phyloP scores from a whole-genome alignment of 2,888 invertebrate genomes.

The Melanophora roralis region DNA sequence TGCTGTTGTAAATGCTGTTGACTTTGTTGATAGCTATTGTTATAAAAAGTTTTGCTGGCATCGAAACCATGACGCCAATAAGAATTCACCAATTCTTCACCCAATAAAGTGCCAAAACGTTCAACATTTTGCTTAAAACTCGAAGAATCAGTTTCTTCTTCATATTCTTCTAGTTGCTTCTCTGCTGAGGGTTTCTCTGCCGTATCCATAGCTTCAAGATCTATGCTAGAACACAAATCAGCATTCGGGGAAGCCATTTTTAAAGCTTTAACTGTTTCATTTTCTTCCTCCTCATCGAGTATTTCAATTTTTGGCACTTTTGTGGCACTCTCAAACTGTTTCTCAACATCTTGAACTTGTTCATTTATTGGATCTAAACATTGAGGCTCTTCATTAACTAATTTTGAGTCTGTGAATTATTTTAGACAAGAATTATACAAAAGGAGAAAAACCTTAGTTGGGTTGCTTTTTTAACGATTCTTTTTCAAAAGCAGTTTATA shows the following conservation, averaged over 20 bases:
- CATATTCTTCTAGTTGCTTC: conserved; percentile 30
- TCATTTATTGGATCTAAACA: conserved; percentile 26
- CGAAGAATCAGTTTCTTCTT: conserved; percentile 16
- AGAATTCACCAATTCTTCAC: conserved; percentile 87
- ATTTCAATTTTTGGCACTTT: conserved; percentile 67
- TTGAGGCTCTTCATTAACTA: conserved; percentile 38
- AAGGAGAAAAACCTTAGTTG: conserved; percentile 41
- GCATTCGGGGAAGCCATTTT: too few species aligned
- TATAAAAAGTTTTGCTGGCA: conserved; percentile 77
- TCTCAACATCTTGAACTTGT: conserved; percentile 15
- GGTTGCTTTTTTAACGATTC: conserved; percentile 15
- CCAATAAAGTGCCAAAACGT: conserved; percentile 85
- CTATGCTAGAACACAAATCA: conserved; percentile 40
- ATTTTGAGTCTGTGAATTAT: conserved; percentile 49
- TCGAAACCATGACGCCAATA: conserved; percentile 86
- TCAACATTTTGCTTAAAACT: conserved; percentile 79
- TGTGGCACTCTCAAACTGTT: conserved; percentile 17
- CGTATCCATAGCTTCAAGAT: conserved; percentile 58
- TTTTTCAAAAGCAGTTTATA: conserved; percentile 20
- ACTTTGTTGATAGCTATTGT: conserved; percentile 70
- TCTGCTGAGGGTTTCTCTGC: conserved; percentile 12
- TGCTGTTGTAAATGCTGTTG: conserved; percentile 69
- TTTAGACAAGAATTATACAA: conserved; percentile 50
- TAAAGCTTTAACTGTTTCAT: neutral
- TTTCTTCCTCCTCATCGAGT: conserved; percentile 60